Base-by-base conservation (phyloP, 2,888 invertebrate species). In the Idaea biselata region DNA sequence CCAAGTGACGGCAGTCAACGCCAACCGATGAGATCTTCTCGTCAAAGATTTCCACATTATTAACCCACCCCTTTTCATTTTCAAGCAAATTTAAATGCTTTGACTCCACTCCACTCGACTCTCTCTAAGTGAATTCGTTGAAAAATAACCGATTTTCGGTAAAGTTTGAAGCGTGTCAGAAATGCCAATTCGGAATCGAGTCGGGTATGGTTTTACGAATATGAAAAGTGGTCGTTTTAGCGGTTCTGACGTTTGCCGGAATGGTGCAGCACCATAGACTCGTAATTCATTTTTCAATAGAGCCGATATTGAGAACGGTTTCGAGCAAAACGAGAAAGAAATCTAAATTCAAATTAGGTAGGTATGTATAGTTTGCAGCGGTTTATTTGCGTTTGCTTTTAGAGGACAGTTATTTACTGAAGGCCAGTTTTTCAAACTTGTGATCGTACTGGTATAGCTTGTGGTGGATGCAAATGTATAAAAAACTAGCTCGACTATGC, bases 31-130 rank as follows among this genome's bases (percentile, higher is more conserved):
- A 25, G 25, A 25, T 75, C 76, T 72, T 73, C 75, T 79, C 77
- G 75, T 77, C 81, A 81, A 82, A 85, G 82, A 83, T 80, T 86
- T 86, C 78, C 78, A 75, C 79, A 73, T 81, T 83, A 86, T 83
- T 83, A 84, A 80, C 78, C 76, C 70, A 58, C 60, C 58, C 54
- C 62, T 32, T 56, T 56, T 58, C 59, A 54, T 31, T 60, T 58
- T 61, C 25, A 54, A 61, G 58, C 58, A 18, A 56, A 17, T 55
- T 56, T 18, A 44, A 44, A 44, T 44, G 44, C 56, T 16, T 18
- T 17, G 56, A 56, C 16, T 44, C 44, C 44, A 44, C 44, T 44
- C 14, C 44, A 44, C 44, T 44, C 14, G 44, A 44, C 44, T 44
- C 44, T 44, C 44, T 44, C 44, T 44, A 56, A 56, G 56, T 18